Evolutionary conservation across 1,140 invertebrate genomes (phyloP).

Genomic region (Drosophila parabipectinata): DNA sequence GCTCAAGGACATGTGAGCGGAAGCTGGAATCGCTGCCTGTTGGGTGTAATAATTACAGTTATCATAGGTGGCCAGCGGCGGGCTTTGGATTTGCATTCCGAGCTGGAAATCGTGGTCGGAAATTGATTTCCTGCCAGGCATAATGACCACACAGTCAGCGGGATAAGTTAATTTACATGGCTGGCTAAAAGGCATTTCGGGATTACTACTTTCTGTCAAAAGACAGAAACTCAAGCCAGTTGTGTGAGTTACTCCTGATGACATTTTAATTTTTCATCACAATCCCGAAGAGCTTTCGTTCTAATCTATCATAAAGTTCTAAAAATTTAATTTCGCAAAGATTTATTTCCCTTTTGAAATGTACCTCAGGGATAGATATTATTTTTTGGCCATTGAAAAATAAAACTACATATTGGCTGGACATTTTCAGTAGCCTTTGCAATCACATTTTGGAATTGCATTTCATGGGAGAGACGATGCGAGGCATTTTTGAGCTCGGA

Average conservation of each 20-base stretch:
- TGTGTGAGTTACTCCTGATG: neutral
- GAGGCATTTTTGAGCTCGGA: conserved; percentile 35
- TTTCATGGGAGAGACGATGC: conserved; percentile 34
- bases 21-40: neutral
- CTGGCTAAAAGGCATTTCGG: neutral
- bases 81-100: conserved; percentile 25
- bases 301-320: conserved; percentile 13
- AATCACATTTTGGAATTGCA: conserved; percentile 42
- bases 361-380: neutral
- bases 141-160: neutral
- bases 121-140: conserved; percentile 20
- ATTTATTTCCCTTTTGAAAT: conserved; percentile 11
- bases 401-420: no score
- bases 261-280: neutral
- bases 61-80: conserved; percentile 35
- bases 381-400: no score
- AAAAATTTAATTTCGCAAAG: conserved; percentile 24
- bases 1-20: conserved; percentile 42
- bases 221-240: neutral
- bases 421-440: conserved; percentile 25
- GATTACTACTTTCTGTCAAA: neutral
- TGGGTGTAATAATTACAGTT: conserved; percentile 44
- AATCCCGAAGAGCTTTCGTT: conserved; percentile 2
- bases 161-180: neutral
- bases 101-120: conserved; percentile 17